Conservation (phyloP, 2,113 vertebrate species). For the Echinops telfairi region DNA sequence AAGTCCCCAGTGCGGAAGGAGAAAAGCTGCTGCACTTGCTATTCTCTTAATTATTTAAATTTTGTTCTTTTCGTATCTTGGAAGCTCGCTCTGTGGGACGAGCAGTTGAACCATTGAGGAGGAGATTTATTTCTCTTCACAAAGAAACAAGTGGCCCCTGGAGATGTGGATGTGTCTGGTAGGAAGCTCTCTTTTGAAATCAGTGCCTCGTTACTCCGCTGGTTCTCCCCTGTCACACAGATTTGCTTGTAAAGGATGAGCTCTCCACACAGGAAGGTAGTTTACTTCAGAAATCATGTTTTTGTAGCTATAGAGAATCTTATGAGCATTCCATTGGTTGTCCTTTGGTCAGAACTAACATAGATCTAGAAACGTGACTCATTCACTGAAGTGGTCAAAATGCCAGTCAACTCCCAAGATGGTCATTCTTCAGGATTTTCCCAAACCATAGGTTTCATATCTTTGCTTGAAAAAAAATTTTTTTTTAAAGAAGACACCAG, state of each 20-base stretch:
- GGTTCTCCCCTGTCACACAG: background rate
- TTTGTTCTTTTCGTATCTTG: conserved; percentile 18
- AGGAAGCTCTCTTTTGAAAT: conserved; percentile 44
- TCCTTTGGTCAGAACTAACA: conserved; percentile 17
- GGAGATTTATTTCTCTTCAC: conserved; percentile 61
- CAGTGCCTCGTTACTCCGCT: background rate
- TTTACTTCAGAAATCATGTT: conserved; percentile 56
- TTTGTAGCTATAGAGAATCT: conserved; percentile 26
- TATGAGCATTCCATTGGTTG: background rate
- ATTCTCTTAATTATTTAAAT: conserved; percentile 64
- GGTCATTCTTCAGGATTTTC: conserved; percentile 8
- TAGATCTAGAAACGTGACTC: conserved; percentile 49
- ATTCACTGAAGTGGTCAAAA: background rate
- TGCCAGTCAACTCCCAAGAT: background rate
- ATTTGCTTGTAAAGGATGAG: conserved; percentile 19
- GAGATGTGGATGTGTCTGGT: background rate
- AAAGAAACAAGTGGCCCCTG: conserved; percentile 15
- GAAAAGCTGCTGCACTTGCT: conserved; percentile 26
- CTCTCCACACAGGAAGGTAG: conserved; percentile 44
- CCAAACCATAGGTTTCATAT: background rate
- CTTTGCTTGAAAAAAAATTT: conserved; percentile 23
- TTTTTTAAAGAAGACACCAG: background rate
- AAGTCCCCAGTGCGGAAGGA: background rate
- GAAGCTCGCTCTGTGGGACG: background rate
- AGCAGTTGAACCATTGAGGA: conserved; percentile 23